Percentiles rank a stretch among this genome's conserved stretches.
Conservation (phyloP, 2,113 vertebrate species). For the Cygnus atratus region DNA sequence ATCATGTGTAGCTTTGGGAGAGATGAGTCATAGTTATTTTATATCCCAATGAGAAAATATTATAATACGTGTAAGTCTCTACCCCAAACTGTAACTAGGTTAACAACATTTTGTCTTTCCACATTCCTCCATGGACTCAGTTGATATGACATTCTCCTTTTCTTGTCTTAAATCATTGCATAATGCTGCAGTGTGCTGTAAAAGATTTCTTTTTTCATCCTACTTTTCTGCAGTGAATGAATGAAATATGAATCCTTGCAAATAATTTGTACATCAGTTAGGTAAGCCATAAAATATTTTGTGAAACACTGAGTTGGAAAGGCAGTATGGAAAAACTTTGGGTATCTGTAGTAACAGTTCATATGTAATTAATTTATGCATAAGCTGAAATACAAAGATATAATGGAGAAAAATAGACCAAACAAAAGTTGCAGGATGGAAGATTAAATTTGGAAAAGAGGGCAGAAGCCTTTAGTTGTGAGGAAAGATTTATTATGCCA, state of each 20-base stretch:
- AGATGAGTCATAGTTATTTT: not conserved
- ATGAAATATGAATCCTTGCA: not conserved
- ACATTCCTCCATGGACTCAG: not conserved
- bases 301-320: not conserved
- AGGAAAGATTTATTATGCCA: not conserved
- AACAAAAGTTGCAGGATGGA: not conserved
- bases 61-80: not conserved
- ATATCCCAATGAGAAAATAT: not conserved
- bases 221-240: not conserved
- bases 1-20: not conserved
- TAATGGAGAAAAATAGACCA: not conserved
- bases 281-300: not conserved
- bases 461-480: not conserved
- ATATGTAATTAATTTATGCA: not conserved
- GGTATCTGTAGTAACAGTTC: not conserved
- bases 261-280: not conserved
- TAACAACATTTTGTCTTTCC: conserved; percentile 16
- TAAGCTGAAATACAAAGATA: not conserved
- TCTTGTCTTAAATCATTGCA: not conserved
- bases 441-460: not conserved
- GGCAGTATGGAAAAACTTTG: not conserved
- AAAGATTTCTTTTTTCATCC: not conserved
- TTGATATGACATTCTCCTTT: not conserved
- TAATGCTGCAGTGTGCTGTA: not conserved
- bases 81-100: not conserved